Evolutionary conservation across 2,888 invertebrate genomes (phyloP), one percentile per base, ranked within the genome.

Genomic region (Scelioninae gen. 2): DNA sequence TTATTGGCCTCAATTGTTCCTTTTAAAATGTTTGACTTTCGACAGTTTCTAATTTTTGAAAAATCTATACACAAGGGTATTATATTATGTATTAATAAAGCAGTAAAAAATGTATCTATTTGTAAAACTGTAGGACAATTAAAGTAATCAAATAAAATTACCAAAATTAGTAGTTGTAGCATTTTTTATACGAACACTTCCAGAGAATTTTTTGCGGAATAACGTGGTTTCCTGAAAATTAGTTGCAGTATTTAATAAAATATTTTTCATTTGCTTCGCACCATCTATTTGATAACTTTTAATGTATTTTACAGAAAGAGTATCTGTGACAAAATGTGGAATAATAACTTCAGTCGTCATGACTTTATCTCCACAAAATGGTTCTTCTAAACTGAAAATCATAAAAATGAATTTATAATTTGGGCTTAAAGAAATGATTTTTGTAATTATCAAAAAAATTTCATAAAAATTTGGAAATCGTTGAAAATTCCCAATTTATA

Each of bases 321-420:
- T 61, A 18, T 77, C 74, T 15, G 80, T 52, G n/a, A 50, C 57
- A 31, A 84, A 55, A 3, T 57, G 48, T 0, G 78, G 75, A n/a
- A 77, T 77, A 74, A 64, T 78, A 22, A 84, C 69, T 15, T 80
- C 77, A 1, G 77, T 43, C 10, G 70, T 73, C 15, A 75, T 45
- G 1, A 77, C 78, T 11, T 46, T 70, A 0, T 10, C 3, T 6
- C 70, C 76, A 19, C 84, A 84, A 2, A 80, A 2, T 2, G 72
- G 71, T 48, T 73, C 25, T 3, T 77, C 60, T 19, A 81, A 41
- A 70, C 81, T 83, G 58, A 41, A 61, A 77, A 53, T n/a, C 5
- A 22, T 4, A 5, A 28, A n/a, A 28, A 33, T 45, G 0, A 11
- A n/a, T 43, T 31, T 31, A n/a, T n/a, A n/a, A n/a, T n/a, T n/a